Evolutionary conservation across 2,888 invertebrate species (phyloP).

Genomic region (Hyppa rectilinea): DNA sequence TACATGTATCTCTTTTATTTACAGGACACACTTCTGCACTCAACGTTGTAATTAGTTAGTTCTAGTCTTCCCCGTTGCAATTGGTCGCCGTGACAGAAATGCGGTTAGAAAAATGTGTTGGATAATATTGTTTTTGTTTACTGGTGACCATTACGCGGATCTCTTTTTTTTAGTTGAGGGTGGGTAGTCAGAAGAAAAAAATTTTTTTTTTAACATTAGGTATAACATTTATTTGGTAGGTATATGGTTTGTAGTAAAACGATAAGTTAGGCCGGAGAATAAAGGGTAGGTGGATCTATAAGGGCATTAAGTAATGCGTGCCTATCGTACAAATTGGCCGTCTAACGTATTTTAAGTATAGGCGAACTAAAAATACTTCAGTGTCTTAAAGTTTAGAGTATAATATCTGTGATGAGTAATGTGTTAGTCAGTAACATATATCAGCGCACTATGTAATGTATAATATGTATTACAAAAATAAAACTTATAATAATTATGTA

Average conservation of each 20-base stretch:
- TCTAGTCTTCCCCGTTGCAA: not conserved
- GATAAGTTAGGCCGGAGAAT: constrained; percentile 27
- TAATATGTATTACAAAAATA: not conserved
- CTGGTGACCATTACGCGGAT: not conserved
- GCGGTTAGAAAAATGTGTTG: not conserved
- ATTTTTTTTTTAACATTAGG: not conserved
- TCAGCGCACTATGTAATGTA: not conserved
- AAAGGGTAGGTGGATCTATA: not conserved
- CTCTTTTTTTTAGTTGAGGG: not conserved
- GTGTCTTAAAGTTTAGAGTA: constrained; percentile 15
- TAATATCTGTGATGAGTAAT: constrained; percentile 15
- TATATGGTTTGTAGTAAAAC: constrained; percentile 8
- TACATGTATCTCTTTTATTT: too few species aligned
- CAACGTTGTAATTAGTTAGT: not conserved
- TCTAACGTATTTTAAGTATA: not conserved
- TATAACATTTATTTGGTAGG: constrained; percentile 37
- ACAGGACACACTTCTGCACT: not conserved
- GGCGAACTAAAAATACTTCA: constrained; percentile 32
- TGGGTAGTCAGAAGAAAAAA: not conserved
- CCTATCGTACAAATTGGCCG: not conserved
- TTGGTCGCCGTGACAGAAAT: not conserved
- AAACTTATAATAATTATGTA: not conserved
- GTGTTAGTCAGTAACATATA: constrained; percentile 11
- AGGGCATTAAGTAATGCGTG: not conserved
- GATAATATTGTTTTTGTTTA: not conserved